A percentile compares a stretch with the other conserved stretches of the same genome.
These are phyloP conservation scores for Caradrina clavipalpis DNA, from an alignment of 2,888 invertebrate species.

Conservation along the genomic window DNA sequence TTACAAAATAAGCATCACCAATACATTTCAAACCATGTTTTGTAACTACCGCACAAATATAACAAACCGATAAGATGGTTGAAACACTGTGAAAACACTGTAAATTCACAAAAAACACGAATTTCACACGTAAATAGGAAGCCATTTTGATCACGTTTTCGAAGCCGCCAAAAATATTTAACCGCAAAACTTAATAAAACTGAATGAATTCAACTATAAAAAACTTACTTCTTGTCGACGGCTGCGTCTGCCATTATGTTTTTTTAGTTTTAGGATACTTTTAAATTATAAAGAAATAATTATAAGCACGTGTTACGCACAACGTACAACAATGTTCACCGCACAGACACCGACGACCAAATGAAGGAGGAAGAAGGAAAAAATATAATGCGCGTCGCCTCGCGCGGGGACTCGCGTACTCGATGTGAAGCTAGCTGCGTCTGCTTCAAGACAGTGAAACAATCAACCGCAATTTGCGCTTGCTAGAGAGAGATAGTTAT, in stretches of 20 bases:
- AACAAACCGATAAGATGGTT: conserved; percentile 3
- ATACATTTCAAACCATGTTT: conserved; percentile 63
- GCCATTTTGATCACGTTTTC: conserved; percentile 91
- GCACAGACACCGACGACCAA: conserved; percentile 88
- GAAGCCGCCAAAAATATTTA: conserved; percentile 86
- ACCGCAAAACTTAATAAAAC: conserved; percentile 63
- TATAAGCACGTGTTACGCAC: conserved; percentile 86
- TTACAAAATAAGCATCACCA: conserved; percentile 72
- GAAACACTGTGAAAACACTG: conserved; percentile 47
- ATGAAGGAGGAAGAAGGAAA: conserved; percentile 87
- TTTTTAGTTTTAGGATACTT: conserved; percentile 71
- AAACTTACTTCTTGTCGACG: conserved; percentile 93
- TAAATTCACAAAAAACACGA: conserved; percentile 70
- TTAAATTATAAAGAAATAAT: conserved; percentile 71
- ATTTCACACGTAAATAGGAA: conserved; percentile 82
- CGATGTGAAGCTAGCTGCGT: conserved; percentile 77
- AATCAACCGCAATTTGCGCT: conserved; percentile 36
- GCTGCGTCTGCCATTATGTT: conserved; percentile 93
- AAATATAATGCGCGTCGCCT: conserved; percentile 82
- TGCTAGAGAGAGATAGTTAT: conserved; percentile 73
- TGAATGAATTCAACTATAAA: conserved; percentile 65
- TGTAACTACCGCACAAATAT: conserved; percentile 13
- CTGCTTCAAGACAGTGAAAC: conserved; percentile 74
- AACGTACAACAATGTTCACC: conserved; percentile 85
- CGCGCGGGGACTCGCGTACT: conserved; percentile 78